These are phyloP conservation scores for Dioctria linearis DNA, from an alignment of 2,888 invertebrate genomes.

Conservation along the genomic window DNA sequence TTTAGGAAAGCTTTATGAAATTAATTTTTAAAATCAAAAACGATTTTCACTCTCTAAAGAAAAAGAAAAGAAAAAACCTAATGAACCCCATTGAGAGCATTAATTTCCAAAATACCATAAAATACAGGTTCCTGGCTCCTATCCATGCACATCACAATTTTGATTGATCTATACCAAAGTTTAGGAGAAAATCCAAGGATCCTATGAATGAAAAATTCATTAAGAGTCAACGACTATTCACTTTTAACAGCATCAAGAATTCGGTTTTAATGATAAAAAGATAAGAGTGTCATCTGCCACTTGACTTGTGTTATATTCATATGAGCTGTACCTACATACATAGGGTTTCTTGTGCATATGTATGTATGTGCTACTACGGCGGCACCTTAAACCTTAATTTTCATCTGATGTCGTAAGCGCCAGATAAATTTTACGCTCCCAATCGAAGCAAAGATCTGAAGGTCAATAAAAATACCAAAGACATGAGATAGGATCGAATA, in stretches of 20 bases:
- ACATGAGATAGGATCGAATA: conserved; percentile 7
- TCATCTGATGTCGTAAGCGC: conserved; percentile 7
- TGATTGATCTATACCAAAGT: too few species aligned
- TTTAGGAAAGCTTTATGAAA: too few species aligned
- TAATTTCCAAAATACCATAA: too few species aligned
- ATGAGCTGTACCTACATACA: too few species aligned
- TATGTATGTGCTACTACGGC: conserved; percentile 14
- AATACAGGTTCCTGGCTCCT: too few species aligned
- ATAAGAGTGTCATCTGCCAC: conserved; percentile 18
- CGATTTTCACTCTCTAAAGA: too few species aligned
- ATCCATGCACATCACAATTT: too few species aligned
- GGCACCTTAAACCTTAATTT: conserved; percentile 15
- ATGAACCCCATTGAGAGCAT: too few species aligned
- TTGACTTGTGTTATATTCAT: background rate
- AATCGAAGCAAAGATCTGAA: background rate
- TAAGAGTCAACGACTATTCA: conserved; percentile 31
- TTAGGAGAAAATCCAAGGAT: background rate
- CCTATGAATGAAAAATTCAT: conserved; percentile 20
- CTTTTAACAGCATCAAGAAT: conserved; percentile 37
- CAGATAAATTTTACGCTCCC: conserved; percentile 32
- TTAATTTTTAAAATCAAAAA: too few species aligned
- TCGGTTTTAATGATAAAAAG: conserved; percentile 6
- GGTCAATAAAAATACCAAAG: conserved; percentile 31
- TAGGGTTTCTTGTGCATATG: conserved; percentile 10
- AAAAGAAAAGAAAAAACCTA: too few species aligned